These are phyloP conservation scores for Eospalax fontanierii DNA, from an alignment of 2,797 vertebrate species.

Conservation along the genomic window DNA sequence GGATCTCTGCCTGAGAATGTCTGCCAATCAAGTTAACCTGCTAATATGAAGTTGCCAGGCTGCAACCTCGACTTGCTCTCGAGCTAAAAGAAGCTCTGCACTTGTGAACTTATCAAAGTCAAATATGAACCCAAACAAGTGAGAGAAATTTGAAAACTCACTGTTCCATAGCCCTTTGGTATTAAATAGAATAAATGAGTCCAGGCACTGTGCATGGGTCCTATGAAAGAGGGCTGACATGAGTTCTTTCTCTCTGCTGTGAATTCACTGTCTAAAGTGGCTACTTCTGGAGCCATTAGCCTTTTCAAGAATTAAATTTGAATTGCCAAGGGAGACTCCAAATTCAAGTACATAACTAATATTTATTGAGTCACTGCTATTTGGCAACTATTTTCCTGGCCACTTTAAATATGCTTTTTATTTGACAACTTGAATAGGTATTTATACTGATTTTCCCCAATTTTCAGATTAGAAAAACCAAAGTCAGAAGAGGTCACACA, in stretches of 20 bases:
- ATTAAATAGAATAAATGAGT: constrained; percentile 69
- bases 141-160: constrained; percentile 76
- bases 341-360: constrained; percentile 77
- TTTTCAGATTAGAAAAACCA: constrained; percentile 66
- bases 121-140: constrained; percentile 82
- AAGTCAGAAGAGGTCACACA: constrained; percentile 47
- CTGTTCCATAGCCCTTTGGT: constrained; percentile 17
- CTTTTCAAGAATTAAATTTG: constrained; percentile 81
- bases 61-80: constrained; percentile 69
- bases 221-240: constrained; percentile 63
- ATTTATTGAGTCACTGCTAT: constrained; percentile 69
- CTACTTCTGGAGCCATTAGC: constrained; percentile 79
- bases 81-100: constrained; percentile 54
- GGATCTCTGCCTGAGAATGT: constrained; percentile 46
- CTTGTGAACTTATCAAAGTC: constrained; percentile 83
- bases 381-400: constrained; percentile 68
- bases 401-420: constrained; percentile 72
- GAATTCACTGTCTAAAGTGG: constrained; percentile 74
- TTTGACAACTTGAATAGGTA: constrained; percentile 70
- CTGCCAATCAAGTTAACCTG: constrained; percentile 78
- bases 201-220: constrained; percentile 9
- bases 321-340: constrained; percentile 65
- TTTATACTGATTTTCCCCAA: constrained; percentile 66
- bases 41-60: constrained; percentile 64
- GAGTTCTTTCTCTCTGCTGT: constrained; percentile 61